phyloP scores from a whole-genome alignment of 2,888 invertebrate species.

The Volucella inanis region DNA sequence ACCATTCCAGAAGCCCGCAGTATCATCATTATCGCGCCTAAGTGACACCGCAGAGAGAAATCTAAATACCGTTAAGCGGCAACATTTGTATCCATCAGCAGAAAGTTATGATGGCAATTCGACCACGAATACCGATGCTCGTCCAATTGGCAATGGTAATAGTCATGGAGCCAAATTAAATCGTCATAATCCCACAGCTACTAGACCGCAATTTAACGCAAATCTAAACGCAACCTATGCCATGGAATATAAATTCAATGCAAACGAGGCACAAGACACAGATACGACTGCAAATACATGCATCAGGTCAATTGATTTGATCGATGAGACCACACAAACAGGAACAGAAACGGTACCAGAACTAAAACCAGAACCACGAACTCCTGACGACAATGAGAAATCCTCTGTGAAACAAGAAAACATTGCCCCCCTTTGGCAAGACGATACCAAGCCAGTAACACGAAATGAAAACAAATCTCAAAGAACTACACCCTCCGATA shows the following conservation, averaged over 20 bases:
- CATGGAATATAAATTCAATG: constrained; percentile 26
- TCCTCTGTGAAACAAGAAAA: constrained; percentile 69
- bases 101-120: constrained; percentile 66
- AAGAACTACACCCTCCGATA: constrained; percentile 52
- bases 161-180: constrained; percentile 55
- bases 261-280: constrained; percentile 76
- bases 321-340: constrained; percentile 66
- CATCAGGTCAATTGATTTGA: constrained; percentile 79
- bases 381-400: constrained; percentile 41
- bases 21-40: constrained; percentile 33
- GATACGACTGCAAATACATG: constrained; percentile 80
- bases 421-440: constrained; percentile 46
- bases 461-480: constrained; percentile 71
- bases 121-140: constrained; percentile 36
- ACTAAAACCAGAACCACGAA: too few relatives aligned
- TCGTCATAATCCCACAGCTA: constrained; percentile 45
- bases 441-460: constrained; percentile 67
- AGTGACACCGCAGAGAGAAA: constrained; percentile 42
- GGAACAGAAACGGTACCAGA: background rate
- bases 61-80: constrained; percentile 58
- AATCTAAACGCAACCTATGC: constrained; percentile 52
- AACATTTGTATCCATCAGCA: constrained; percentile 59
- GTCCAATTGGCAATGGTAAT: constrained; percentile 36
- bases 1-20: constrained; percentile 55
- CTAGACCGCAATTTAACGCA: constrained; percentile 60